Conservation (phyloP, 2,888 invertebrate species). For the Himalopsyche japonica region DNA sequence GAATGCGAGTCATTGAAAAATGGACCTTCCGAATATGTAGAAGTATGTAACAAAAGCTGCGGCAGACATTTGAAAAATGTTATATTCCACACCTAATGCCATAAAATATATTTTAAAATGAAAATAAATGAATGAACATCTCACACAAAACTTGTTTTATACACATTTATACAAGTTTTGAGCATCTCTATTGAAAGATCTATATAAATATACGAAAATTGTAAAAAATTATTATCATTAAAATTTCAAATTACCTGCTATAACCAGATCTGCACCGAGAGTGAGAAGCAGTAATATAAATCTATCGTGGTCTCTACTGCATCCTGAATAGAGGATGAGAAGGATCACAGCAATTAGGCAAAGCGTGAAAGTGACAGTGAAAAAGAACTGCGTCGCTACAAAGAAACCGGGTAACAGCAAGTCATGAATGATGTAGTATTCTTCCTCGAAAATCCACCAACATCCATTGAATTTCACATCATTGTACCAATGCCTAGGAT, state of each 20-base stretch:
- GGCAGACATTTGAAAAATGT: too few species aligned
- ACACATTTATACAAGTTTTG: too few species aligned
- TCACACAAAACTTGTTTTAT: too few species aligned
- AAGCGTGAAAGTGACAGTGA: slow-evolving; percentile 83
- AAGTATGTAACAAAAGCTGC: too few species aligned
- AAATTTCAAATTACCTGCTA: slow-evolving; percentile 59
- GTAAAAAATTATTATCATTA: not conserved
- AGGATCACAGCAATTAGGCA: slow-evolving; percentile 76
- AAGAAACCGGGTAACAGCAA: slow-evolving; percentile 90
- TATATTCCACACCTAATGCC: too few species aligned
- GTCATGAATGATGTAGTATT: slow-evolving; percentile 92
- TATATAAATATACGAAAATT: not conserved
- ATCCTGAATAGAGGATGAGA: slow-evolving; percentile 72
- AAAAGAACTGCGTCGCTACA: slow-evolving; percentile 91
- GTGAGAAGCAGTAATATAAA: slow-evolving; percentile 75
- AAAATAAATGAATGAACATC: too few species aligned
- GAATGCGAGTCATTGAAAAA: too few species aligned
- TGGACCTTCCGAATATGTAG: too few species aligned
- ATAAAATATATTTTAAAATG: too few species aligned
- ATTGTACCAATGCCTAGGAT: slow-evolving; percentile 85
- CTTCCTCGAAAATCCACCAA: slow-evolving; percentile 97
- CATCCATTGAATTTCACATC: slow-evolving; percentile 84
- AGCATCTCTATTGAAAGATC: too few species aligned
- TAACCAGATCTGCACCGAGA: slow-evolving; percentile 71
- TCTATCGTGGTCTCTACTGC: slow-evolving; percentile 76